Percentiles rank a stretch among this genome's conserved stretches.
These are phyloP conservation scores for Hydriomena furcata DNA, from an alignment of 2,888 invertebrate species.

Conservation along the genomic window DNA sequence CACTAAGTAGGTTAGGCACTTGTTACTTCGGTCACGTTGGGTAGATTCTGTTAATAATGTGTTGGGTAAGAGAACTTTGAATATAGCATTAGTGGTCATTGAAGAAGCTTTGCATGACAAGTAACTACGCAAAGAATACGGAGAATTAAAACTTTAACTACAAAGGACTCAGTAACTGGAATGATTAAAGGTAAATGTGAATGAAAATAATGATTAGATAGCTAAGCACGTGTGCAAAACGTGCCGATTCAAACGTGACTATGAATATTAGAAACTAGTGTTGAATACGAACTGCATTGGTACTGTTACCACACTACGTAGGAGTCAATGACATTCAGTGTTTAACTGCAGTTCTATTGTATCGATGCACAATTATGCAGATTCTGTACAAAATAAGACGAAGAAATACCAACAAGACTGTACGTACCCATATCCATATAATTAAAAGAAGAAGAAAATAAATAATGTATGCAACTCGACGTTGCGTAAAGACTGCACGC, in stretches of 20 bases:
- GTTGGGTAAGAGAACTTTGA: conserved; percentile 48
- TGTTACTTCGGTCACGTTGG: conserved; percentile 54
- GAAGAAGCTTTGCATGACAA: conserved; percentile 41
- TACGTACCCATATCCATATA: conserved; percentile 49
- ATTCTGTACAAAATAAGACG: conserved; percentile 32
- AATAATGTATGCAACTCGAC: conserved; percentile 76
- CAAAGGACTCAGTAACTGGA: conserved; percentile 29
- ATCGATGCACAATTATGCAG: conserved; percentile 41
- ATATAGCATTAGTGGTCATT: conserved; percentile 51
- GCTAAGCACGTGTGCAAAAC: conserved; percentile 49
- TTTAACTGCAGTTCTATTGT: conserved; percentile 27
- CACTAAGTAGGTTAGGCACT: conserved; percentile 65
- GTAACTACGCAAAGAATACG: conserved; percentile 30
- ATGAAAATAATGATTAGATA: conserved; percentile 45
- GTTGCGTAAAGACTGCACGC: conserved; percentile 66
- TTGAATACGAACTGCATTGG: conserved; percentile 24
- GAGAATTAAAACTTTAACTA: conserved; percentile 29
- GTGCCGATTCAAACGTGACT: conserved; percentile 51
- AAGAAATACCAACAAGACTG: conserved; percentile 26
- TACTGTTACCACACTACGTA: conserved; percentile 19
- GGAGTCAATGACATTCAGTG: conserved; percentile 43
- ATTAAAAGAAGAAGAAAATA: conserved; percentile 67
- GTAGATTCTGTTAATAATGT: conserved; percentile 52
- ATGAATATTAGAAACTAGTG: conserved; percentile 34
- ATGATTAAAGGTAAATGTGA: conserved; percentile 31